Evolutionary conservation across 1,140 invertebrate species (phyloP).

Genomic region (Scaptomyza montana): DNA sequence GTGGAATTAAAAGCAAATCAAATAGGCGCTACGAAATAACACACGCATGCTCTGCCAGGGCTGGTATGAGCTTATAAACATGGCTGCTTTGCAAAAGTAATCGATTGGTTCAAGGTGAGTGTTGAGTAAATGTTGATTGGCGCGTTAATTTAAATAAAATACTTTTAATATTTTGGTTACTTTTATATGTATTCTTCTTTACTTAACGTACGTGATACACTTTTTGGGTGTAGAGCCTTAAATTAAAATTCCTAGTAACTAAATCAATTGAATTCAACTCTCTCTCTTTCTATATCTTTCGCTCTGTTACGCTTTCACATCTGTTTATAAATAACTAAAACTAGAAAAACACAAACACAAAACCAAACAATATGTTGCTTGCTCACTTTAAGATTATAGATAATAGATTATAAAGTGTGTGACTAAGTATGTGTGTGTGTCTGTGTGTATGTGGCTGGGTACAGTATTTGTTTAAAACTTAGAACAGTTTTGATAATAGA

Average conservation of each 20-base stretch:
- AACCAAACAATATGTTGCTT: slow-evolving; percentile 50
- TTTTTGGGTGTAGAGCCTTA: slow-evolving; percentile 58
- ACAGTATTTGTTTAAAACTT: slow-evolving; percentile 70
- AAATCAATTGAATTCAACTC: slow-evolving; percentile 68
- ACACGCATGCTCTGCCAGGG: slow-evolving; percentile 11
- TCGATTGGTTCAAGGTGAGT: background rate
- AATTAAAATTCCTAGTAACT: slow-evolving; percentile 62
- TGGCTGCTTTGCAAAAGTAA: background rate
- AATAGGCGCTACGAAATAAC: slow-evolving; percentile 5
- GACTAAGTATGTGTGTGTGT: slow-evolving; percentile 23
- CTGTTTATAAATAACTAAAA: slow-evolving; percentile 76
- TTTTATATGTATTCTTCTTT: slow-evolving; percentile 72
- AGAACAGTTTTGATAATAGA: slow-evolving; percentile 72
- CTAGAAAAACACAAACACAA: slow-evolving; percentile 77
- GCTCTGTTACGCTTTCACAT: slow-evolving; percentile 12
- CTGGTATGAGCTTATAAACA: background rate
- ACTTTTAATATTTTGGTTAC: slow-evolving; percentile 52
- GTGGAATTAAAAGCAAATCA: background rate
- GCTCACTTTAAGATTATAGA: slow-evolving; percentile 54
- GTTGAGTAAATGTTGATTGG: background rate
- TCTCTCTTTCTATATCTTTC: slow-evolving; percentile 44
- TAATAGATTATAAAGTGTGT: slow-evolving; percentile 10
- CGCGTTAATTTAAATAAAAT: slow-evolving; percentile 32
- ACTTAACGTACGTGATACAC: slow-evolving; percentile 63
- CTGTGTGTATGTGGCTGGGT: slow-evolving; percentile 27